Percentiles rank a stretch among this genome's conserved stretches.
These are phyloP conservation scores for Phataginus tricuspis DNA, from an alignment of 2,797 vertebrate genomes.

Conservation along the genomic window DNA sequence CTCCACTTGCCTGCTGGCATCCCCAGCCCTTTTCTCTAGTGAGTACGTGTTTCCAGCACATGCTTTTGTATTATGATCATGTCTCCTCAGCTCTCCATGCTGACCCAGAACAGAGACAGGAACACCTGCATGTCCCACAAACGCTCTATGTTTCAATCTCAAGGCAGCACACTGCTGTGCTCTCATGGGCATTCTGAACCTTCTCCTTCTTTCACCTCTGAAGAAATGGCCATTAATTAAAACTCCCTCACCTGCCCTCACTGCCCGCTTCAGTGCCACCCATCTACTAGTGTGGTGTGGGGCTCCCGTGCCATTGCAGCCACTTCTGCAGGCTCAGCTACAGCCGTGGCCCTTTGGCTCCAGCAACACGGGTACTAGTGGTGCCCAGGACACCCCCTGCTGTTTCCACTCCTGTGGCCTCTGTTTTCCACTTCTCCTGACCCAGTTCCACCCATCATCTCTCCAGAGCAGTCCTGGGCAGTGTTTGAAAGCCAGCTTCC, in stretches of 20 bases:
- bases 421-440: too few species aligned
- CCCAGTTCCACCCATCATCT: background rate
- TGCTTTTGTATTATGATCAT: background rate
- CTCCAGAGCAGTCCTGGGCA: too few species aligned
- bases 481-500: background rate
- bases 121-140: too few species aligned
- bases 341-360: accelerated
- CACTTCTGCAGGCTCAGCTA: too few species aligned
- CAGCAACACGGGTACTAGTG: background rate
- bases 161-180: background rate
- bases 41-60: background rate
- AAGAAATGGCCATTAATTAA: background rate
- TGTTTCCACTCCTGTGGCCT: too few species aligned
- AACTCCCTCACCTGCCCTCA: background rate
- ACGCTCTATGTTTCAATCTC: background rate
- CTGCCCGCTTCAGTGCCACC: background rate
- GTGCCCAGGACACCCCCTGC: background rate
- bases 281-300: too few species aligned
- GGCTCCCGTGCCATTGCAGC: background rate
- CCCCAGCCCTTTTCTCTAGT: background rate
- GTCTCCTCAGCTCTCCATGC: background rate
- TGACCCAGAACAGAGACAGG: too few species aligned
- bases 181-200: too few species aligned
- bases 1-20: too few species aligned
- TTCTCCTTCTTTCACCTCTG: too few species aligned